Base-by-base conservation (phyloP, 1,140 invertebrate genomes). In the Drosophila subpulchrella region DNA sequence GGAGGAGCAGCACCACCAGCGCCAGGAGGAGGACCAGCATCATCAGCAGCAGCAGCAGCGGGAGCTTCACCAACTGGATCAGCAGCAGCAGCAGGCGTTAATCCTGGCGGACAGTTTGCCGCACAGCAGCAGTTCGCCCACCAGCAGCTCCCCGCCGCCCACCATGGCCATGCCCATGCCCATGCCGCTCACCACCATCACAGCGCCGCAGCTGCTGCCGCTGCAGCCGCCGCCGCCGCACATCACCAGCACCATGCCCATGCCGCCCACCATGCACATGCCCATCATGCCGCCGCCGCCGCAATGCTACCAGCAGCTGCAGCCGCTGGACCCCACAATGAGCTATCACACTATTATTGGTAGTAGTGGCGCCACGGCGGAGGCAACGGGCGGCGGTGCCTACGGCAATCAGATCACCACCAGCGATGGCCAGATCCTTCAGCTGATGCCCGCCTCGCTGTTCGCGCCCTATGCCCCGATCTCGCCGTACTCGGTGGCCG, bases 281-380 rank as follows among this genome's bases (percentile, higher is more conserved):
- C 84, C 90, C 58, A 65, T 78, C 50, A 89, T 73, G 78, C 78
- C 65, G 74, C 81, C 93, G 81, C 91, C 92, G 75, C 93, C 82
- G 74, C 90, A 73, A 86, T 92, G 85, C 54, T 92, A 75, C 86
- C 91, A 91, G 77, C 90, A 78, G 72, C 91, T 92, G 85, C 92
- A 70, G 78, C 86, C 78, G 80, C 84, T 85, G 91, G 90, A 91
- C 72, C 90, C 80, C 90, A 91, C 86, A 86, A 91, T 82, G 92
- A 92, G 75, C 67, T 92, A 92, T 92, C 92, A 84, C 92, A 92
- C 91, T 92, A 92, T 85, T 92, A 92, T 90, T 92, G 92, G 92
- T 92, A 92, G 92, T 92, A 92, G 77, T 77, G 62, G 58, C 10
- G n/a, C 32, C 2, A 3, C 32, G 7, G 7, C 48, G 13, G 62